Evolutionary conservation across 2,797 vertebrate species (phyloP), one percentile per base, ranked within the genome.

Genomic region (Hirundo rustica): DNA sequence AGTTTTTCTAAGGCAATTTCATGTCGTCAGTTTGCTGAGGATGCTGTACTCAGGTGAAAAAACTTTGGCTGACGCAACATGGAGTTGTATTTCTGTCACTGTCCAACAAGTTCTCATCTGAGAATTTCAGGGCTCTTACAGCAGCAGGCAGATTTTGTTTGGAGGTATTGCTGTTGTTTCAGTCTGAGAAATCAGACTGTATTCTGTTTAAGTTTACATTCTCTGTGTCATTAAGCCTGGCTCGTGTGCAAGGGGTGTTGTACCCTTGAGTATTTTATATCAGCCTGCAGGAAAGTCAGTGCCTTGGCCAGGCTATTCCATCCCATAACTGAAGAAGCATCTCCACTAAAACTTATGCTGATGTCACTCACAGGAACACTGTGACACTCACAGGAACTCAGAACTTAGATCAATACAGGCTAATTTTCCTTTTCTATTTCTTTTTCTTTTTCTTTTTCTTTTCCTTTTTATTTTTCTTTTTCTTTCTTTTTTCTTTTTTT

Each of bases 251-350:
- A 40, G 53, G 15, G 5, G 2, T 55, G 83, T 82, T 53, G 34
- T 51, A 77, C 11, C 5, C 26, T 48, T 73, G 17, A 0, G 0
- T 34, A 15, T 64, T 40, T 77, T 34, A 10, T 20, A 67, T 76
- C 55, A 76, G 13, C 27, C 44, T 45, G n/a, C 19, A 76, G 54
- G 68, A 44, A 62, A 55, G 5, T 32, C 36, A 36, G 13, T 36
- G 36, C 36, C 32, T 58, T 78, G 36, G 15, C 36, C 48, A 73
- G 36, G 7, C 2, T 27, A 17, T 62, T 76, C 40, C 25, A 34
- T 20, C 23, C 45, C 9, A 3, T 42, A 73, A 61, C 40, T 71
- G 40, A 54, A 82, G 77, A 89, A 85, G 44, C 3, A 79, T n/a
- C 21, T 85, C n/a, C 51, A 36, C 47, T 60, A 29, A 79, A 79